These are phyloP conservation scores for Zeugodacus cucurbitae DNA, from an alignment of 1,140 invertebrate genomes.

Conservation along the genomic window DNA sequence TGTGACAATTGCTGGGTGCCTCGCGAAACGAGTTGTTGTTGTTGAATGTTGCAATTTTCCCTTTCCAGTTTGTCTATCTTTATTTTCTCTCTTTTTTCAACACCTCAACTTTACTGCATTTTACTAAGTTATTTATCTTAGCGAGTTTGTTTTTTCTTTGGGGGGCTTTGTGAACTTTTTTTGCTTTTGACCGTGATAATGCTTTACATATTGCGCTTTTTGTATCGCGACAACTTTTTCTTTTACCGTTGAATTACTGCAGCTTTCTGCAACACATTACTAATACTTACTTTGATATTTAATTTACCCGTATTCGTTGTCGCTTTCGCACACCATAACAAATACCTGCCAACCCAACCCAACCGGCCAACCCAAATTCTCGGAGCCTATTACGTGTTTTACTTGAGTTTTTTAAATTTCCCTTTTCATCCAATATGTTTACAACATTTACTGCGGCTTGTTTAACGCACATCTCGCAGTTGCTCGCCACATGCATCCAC, in stretches of 20 bases:
- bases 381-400: not conserved
- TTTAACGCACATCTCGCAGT: not conserved
- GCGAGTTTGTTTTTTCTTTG: too few relatives aligned
- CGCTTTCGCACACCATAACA: not conserved
- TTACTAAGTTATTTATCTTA: not conserved
- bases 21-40: not conserved
- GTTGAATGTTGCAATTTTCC: not conserved
- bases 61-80: not conserved
- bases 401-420: not conserved
- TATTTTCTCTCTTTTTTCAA: not conserved
- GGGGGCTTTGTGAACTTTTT: too few relatives aligned
- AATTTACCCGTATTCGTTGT: too few relatives aligned
- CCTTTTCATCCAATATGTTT: not conserved
- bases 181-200: not conserved
- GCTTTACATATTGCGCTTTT: not conserved
- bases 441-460: not conserved
- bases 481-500: not conserved
- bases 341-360: too few relatives aligned
- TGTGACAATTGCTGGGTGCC: not conserved
- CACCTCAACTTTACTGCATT: not conserved
- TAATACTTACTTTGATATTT: not conserved
- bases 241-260: too few relatives aligned
- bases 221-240: not conserved
- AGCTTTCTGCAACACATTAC: not conserved
- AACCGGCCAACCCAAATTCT: too few relatives aligned